phyloP scores from a whole-genome alignment of 2,797 vertebrate genomes.

The Anguilla anguilla region DNA sequence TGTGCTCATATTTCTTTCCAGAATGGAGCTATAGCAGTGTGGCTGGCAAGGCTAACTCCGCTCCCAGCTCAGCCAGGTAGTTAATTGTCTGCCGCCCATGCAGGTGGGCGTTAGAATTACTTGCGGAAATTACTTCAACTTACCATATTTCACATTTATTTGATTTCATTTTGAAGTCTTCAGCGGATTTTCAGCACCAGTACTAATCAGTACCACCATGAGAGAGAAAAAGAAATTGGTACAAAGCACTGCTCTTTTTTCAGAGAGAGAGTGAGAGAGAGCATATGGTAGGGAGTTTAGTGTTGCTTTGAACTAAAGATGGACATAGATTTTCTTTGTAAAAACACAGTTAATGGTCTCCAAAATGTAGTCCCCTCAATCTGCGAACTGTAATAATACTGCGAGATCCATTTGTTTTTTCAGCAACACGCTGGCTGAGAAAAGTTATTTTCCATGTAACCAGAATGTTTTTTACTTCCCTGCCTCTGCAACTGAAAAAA shows the following conservation, averaged over 20 bases:
- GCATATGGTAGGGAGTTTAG: not conserved
- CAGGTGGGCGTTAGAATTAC: not conserved
- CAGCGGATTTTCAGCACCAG: not conserved
- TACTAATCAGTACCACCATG: not conserved
- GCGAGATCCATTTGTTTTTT: not conserved
- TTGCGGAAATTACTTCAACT: not conserved
- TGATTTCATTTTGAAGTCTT: conserved; percentile 44
- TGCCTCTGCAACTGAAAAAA: not conserved
- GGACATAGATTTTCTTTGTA: not conserved
- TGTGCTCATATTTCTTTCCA: not conserved
- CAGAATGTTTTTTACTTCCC: not conserved
- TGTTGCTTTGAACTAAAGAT: not conserved
- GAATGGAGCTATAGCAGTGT: not conserved
- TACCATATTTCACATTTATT: conserved; percentile 50
- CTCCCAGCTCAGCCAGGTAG: not conserved
- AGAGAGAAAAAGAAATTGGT: not conserved
- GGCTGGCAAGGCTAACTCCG: not conserved
- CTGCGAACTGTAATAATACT: not conserved
- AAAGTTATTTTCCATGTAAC: not conserved
- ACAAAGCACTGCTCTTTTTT: not conserved
- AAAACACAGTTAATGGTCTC: not conserved
- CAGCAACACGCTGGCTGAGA: not conserved
- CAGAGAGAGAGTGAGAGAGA: not conserved
- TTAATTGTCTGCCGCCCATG: not conserved
- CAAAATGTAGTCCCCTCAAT: not conserved